A percentile compares a stretch with the other conserved stretches of the same genome.
phyloP scores from a whole-genome alignment of 2,888 invertebrate genomes.

The Trachelus tabidus region DNA sequence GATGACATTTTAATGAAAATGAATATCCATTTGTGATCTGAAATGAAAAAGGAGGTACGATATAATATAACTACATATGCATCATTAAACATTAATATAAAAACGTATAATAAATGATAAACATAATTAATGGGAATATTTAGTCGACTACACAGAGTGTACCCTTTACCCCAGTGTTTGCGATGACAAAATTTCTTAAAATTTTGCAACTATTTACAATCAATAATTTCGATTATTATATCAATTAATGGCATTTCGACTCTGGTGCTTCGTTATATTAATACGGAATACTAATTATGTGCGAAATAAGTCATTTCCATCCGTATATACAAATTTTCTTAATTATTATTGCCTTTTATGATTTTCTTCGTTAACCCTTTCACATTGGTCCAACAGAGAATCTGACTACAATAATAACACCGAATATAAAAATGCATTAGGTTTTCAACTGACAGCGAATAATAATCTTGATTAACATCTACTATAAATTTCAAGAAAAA shows the following conservation, averaged over 20 bases:
- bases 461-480: background rate
- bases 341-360: background rate
- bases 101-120: constrained; percentile 12
- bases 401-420: background rate
- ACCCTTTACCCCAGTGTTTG: constrained; percentile 61
- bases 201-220: constrained; percentile 9
- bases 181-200: constrained; percentile 36
- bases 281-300: background rate
- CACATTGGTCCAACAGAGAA: background rate
- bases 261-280: background rate
- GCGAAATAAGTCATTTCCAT: background rate
- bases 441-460: background rate
- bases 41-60: constrained; percentile 14
- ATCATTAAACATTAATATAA: background rate
- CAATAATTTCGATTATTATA: constrained; percentile 5
- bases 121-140: constrained; percentile 7
- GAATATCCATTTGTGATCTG: constrained; percentile 2
- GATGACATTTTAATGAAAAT: background rate
- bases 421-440: background rate
- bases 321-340: background rate
- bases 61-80: background rate
- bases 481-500: background rate
- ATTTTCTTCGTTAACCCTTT: background rate
- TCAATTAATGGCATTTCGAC: background rate
- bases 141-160: constrained; percentile 21